Evolutionary conservation across 2,888 invertebrate genomes (phyloP), one percentile per base, ranked within the genome.

Genomic region (Capitulum mitella): DNA sequence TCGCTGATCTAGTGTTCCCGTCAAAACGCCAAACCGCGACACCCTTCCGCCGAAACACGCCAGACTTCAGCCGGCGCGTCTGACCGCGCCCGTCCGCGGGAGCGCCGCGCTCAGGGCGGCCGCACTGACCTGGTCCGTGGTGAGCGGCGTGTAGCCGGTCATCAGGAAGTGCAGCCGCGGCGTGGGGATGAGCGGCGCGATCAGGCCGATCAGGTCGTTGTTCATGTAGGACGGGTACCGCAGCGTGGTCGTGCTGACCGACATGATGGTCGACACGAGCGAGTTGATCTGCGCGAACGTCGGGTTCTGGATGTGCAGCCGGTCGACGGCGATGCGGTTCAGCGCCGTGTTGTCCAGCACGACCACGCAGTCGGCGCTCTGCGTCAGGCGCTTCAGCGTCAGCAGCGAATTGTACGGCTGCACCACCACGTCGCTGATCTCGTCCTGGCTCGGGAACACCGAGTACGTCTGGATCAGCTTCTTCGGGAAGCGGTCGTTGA

Each of bases 151-250:
- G 85, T 95, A 96, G 22, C 99, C 98, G 0, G 98, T 98, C 96
- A 99, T 99, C 10, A 99, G 89, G 86, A 98, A 99, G 87, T 99
- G 98, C 78, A 99, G 89, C n/a, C 97, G 89, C 32, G 98, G 98
- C 3, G 97, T 98, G 0, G 99, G 98, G 83, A 98, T 97, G 78
- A 99, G 88, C 1, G 98, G 97, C 26, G 97, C 96, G 83, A 97
- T 93, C 80, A 98, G 87, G 78, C 97, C 95, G 86, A 97, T 94
- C 81, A 99, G 89, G 86, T 98, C 97, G 85, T 98, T 98, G 87
- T 98, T 97, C 95, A 98, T 98, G 86, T 97, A 97, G 0, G 97
- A 96, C 1, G 98, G 98, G 87, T 98, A 96, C 83, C 97, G 91
- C 61, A 97, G 88, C 3, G 98, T 98, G 19, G 98, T 94, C 0